A percentile compares a stretch with the other conserved stretches of the same genome.
Conservation (phyloP, 1,140 invertebrate genomes). For the Trichomalopsis sarcophagae region DNA sequence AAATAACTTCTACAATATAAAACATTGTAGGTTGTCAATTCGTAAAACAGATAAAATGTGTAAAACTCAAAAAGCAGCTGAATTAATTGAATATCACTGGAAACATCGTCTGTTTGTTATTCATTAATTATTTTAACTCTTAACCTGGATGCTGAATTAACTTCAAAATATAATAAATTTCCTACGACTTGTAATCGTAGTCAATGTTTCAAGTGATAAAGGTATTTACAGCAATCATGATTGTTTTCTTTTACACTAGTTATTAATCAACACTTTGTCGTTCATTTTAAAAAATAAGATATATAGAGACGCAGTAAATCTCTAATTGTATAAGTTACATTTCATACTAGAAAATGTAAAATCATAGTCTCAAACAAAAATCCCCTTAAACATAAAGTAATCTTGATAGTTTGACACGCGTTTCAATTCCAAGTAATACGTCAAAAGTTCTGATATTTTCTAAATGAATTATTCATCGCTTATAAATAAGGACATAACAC, state of each 20-base stretch:
- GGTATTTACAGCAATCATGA: neutral
- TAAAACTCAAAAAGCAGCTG: neutral
- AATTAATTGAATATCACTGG: neutral
- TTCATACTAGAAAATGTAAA: slow-evolving; percentile 21
- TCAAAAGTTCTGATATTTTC: too few species aligned
- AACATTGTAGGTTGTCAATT: slow-evolving; percentile 28
- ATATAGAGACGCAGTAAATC: neutral
- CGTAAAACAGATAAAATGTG: neutral
- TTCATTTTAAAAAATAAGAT: neutral
- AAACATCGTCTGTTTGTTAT: neutral
- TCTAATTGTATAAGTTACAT: neutral
- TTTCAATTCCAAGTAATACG: neutral
- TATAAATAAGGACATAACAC: too few species aligned
- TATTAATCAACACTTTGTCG: neutral
- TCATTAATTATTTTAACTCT: neutral
- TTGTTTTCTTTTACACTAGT: neutral
- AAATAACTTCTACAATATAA: slow-evolving; percentile 24
- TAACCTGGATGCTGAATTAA: neutral
- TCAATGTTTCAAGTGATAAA: neutral
- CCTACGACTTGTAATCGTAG: neutral
- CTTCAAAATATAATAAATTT: neutral
- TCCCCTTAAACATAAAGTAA: neutral
- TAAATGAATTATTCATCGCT: too few species aligned
- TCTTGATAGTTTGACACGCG: neutral
- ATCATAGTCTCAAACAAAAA: neutral